phyloP scores from a whole-genome alignment of 1,140 invertebrate genomes.

The Papilio dardanus region DNA sequence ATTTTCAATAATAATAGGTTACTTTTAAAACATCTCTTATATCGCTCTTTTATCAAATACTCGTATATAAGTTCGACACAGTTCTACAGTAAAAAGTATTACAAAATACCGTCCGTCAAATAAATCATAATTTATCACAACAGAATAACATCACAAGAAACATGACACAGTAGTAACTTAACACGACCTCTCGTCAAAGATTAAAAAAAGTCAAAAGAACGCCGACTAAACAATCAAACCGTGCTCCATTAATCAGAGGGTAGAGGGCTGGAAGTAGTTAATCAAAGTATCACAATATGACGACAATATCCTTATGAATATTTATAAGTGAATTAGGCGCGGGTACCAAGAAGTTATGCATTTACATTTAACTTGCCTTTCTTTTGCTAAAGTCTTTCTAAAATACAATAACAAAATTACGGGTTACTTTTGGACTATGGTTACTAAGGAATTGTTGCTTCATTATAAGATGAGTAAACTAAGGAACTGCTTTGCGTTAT shows the following conservation, averaged over 20 bases:
- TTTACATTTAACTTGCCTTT: slow-evolving; percentile 52
- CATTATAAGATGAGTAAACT: no score
- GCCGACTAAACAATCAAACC: slow-evolving; percentile 56
- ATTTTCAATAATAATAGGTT: no score
- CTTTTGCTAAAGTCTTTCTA: slow-evolving; percentile 4
- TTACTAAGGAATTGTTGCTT: no score
- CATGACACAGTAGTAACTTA: slow-evolving; percentile 55
- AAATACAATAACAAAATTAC: no score
- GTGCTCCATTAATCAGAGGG: slow-evolving; percentile 65
- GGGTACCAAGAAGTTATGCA: slow-evolving; percentile 59
- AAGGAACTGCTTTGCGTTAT: no score
- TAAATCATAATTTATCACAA: slow-evolving; percentile 13
- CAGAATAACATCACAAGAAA: slow-evolving; percentile 21
- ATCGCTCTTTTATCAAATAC: no score
- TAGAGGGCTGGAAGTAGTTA: slow-evolving; percentile 68
- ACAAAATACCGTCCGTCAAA: not conserved
- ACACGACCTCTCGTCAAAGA: slow-evolving; percentile 37
- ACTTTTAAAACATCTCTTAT: no score
- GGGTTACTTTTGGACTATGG: no score
- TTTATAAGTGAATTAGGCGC: slow-evolving; percentile 74
- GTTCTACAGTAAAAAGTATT: no score
- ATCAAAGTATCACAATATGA: slow-evolving; percentile 79
- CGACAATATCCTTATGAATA: slow-evolving; percentile 71
- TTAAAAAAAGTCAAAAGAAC: slow-evolving; percentile 60
- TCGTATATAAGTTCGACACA: no score